Evolutionary conservation across 1,140 invertebrate genomes (phyloP), one percentile per base, ranked within the genome.

Genomic region (Microplitis demolitor): DNA sequence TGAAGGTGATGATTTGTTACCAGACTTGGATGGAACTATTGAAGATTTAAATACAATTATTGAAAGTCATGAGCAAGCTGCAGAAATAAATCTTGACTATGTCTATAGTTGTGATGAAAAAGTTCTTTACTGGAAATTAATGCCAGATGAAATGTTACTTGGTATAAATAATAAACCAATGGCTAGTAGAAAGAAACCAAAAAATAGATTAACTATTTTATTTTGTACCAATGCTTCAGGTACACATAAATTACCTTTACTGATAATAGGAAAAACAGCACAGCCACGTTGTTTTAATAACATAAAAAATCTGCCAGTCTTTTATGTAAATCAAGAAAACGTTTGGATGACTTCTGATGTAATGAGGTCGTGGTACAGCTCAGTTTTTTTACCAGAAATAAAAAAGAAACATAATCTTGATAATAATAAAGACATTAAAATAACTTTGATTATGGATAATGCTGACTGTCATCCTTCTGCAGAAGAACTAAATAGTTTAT

Each of bases 41-140:
- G 35, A 16, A 24, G 39, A 45, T 8, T 64, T 64, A 9, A 45
- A 39, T 5, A n/a, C n/a, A 24, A 50, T 24, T 45, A n/a, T 64
- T 3, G 6, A 50, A 14, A 39, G 45, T 14, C 13, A 45, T n/a
- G 24, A 16, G 37, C 16, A 9, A 16, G 14, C 16, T 3, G 50
- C 39, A 14, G 14, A 8, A 4, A 64, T 50, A n/a, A 64, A 37
- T 54, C 51, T 53, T n/a, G 50, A 67, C 14, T 54, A n/a, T 39
- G 53, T 67, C 34, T 67, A 67, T 34, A 67, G 53, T 50, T 53
- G 24, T 11, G 64, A 67, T 67, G 64, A 67, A 54, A 67, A 45
- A 13, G 64, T 45, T n/a, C 64, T 67, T 33, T 54, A 54, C 16
- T 67, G 64, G 64, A 67, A 67, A 54, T 3, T 54, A 16, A 33